Evolutionary conservation across 2,888 invertebrate genomes (phyloP), one percentile per base, ranked within the genome.

Genomic region (Rhabditoides inermis): DNA sequence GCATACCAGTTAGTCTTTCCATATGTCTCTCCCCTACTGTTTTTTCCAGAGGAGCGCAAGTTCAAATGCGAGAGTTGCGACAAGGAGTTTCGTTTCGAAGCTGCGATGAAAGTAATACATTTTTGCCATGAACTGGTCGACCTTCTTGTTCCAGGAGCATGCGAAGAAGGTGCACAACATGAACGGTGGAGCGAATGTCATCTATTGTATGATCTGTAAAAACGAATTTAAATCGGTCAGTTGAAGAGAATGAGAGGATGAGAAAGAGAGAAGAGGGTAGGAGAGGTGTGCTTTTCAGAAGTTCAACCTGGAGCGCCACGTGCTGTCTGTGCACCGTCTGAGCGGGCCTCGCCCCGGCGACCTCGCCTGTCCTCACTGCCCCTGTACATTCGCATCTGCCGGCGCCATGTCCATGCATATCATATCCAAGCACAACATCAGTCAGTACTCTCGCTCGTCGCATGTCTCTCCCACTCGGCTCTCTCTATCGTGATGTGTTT

Each of bases 251-350:
- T n/a, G n/a, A n/a, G n/a, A n/a, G n/a, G n/a, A n/a, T n/a, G n/a
- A n/a, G n/a, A n/a, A n/a, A n/a, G n/a, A n/a, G n/a, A n/a, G n/a
- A n/a, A n/a, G n/a, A n/a, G n/a, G n/a, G n/a, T n/a, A n/a, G n/a
- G n/a, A n/a, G n/a, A 32, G 10, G 15, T 7, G 32, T 12, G 15
- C 18, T 48, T 57, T 56, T 51, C 42, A 61, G 53, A 53, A 46
- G 22, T 52, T 52, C 3, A 63, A 60, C 30, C 49, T 50, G 15
- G 52, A 55, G 20, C 53, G 64, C 18, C 64, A 64, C 42, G 47
- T 61, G 44, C n/a, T n/a, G 2, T 12, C 40, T 1, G 40, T 39
- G 7, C 40, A 39, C 18, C 40, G 18, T 10, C 7, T 39, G 15
- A 20, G 40, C n/a, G n/a, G 20, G 20, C 10, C n/a, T 18, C 15